Evolutionary conservation across 1,140 invertebrate species (phyloP).

Genomic region (Diachasmimorpha longicaudata): DNA sequence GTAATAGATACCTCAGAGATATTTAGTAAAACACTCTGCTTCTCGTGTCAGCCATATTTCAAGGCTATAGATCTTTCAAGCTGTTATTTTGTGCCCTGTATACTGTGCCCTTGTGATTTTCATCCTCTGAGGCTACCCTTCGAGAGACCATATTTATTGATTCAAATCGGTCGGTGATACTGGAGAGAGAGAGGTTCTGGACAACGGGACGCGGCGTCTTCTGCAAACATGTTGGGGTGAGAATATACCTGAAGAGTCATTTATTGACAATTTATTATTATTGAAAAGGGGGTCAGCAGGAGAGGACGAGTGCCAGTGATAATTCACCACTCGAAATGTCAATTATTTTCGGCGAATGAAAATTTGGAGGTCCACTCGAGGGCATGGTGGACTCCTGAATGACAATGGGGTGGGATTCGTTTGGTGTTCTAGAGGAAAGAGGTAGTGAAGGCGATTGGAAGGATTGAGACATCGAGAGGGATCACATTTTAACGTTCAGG

Average conservation of each 20-base stretch:
- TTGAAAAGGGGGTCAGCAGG: neutral
- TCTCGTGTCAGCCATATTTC: neutral
- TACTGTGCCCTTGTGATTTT: too few species aligned
- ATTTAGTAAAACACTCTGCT: neutral
- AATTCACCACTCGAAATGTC: neutral
- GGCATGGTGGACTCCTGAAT: too few species aligned
- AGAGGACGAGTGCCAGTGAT: neutral
- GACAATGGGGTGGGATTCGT: too few species aligned
- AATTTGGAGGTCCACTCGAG: too few species aligned
- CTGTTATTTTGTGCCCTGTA: constrained; percentile 7
- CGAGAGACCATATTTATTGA: too few species aligned
- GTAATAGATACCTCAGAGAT: neutral
- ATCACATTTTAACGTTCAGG: too few species aligned
- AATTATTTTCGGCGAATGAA: neutral
- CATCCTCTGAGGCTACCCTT: too few species aligned
- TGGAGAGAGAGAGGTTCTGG: too few species aligned
- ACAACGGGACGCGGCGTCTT: neutral
- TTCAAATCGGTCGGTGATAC: too few species aligned
- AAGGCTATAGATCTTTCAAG: neutral
- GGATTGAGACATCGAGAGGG: too few species aligned
- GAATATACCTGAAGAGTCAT: constrained; percentile 3
- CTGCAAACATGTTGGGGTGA: neutral
- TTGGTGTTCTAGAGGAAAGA: too few species aligned
- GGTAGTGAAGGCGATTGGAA: too few species aligned
- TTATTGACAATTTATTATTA: neutral